Base-by-base conservation (phyloP, 2,113 vertebrate species). In the Crotophaga sulcirostris region DNA sequence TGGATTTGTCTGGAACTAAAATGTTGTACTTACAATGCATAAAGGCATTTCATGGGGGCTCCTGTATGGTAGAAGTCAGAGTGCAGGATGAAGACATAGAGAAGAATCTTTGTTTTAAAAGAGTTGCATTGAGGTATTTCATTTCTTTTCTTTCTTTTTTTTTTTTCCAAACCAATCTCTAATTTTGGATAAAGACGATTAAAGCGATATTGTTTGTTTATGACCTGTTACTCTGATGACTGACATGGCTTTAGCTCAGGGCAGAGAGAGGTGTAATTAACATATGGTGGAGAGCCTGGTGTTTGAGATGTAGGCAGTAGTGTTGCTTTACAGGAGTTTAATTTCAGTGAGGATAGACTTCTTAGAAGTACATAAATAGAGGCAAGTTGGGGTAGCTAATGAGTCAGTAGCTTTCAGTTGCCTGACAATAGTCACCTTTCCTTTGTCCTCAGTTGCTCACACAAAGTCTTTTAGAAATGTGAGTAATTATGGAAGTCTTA, bases 301-400 rank as follows among this genome's bases (percentile, higher is more conserved):
- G n/a, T 96, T 87, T 96, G 93, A 94, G 84, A 95, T 97, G 95
- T 97, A 97, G 95, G 84, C 97, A 96, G 97, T 96, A 79, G 62
- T 97, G 90, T 96, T 97, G 96, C 89, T 91, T 96, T 96, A 51
- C 90, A 62, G 88, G 90, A 96, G n/a, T 62, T 84, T 17, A 88
- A 62, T 33, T 93, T 93, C 79, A 69, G 10, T 70, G 63, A 66
- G 52, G 55, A n/a, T 55, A 36, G 42, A 58, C 78, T 67, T 49
- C 66, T 42, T 66, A 64, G 75, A 81, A 62, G 62, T 52, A 56
- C 49, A n/a, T 40, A 70, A 84, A 34, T 6, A 49, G 45, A 60
- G 36, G 36, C 38, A 79, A 86, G 84, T 1, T 51, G 36, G 11
- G 45, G 21, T 87, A 77, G 58, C 31, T 82, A 76, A 60, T 52